Conservation (phyloP, 2,888 invertebrate species). For the Spisula subtruncata region DNA sequence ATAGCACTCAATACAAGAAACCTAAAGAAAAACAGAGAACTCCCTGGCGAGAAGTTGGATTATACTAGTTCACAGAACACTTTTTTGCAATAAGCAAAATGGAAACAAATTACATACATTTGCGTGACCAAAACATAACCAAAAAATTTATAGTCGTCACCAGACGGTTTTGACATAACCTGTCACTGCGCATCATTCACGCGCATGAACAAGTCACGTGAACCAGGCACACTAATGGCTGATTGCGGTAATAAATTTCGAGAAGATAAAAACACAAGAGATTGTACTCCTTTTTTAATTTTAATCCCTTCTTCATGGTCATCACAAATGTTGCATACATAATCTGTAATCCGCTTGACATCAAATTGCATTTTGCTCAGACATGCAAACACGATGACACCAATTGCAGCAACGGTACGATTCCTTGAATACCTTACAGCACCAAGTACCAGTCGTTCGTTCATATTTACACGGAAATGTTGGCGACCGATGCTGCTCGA, state of each 20-base stretch:
- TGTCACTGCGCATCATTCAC: constrained; percentile 19
- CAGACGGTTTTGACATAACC: background rate
- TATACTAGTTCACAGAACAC: too few species aligned
- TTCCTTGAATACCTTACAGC: background rate
- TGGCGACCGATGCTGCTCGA: background rate
- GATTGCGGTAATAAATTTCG: background rate
- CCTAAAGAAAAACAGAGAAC: too few species aligned
- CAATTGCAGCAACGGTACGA: background rate
- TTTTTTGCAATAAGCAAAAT: too few species aligned
- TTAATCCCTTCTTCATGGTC: background rate
- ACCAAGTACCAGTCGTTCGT: background rate
- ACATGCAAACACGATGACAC: constrained; percentile 9
- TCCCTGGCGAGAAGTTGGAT: too few species aligned
- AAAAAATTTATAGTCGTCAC: background rate
- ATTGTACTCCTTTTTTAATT: background rate
- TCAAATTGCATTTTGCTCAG: background rate
- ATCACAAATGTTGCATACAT: constrained; percentile 9
- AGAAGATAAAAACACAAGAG: background rate
- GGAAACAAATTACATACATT: background rate
- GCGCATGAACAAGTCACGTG: background rate
- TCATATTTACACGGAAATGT: background rate
- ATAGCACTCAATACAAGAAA: too few species aligned
- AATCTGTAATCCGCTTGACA: background rate
- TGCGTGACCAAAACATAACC: background rate
- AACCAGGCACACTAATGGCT: background rate